These are phyloP conservation scores for Lacanobia oleracea DNA, from an alignment of 2,888 invertebrate species.

Conservation along the genomic window DNA sequence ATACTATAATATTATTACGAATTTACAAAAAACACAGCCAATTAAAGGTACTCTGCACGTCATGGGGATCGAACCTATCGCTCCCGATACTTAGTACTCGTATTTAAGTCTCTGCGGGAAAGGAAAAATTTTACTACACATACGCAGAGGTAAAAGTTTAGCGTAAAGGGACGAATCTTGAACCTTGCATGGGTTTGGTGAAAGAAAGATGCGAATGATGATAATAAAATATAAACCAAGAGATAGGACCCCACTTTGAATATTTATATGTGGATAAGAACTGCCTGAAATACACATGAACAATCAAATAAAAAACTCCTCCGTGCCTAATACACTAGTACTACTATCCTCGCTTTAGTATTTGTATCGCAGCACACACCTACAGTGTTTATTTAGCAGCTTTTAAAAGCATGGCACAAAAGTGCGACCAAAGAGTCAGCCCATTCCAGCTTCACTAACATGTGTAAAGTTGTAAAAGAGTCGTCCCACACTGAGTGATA, in stretches of 20 bases:
- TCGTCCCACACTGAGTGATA: constrained; percentile 87
- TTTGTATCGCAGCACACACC: constrained; percentile 25
- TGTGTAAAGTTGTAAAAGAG: constrained; percentile 88
- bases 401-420: constrained; percentile 68
- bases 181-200: not conserved
- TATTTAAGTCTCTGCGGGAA: not conserved
- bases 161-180: not conserved
- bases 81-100: not conserved
- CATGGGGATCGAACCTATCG: not conserved
- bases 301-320: constrained; percentile 36
- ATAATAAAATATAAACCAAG: not conserved
- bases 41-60: not conserved
- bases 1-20: no score
- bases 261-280: constrained; percentile 1
- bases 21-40: not conserved
- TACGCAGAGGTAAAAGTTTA: not conserved
- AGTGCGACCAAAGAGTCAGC: constrained; percentile 66
- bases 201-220: constrained; percentile 8
- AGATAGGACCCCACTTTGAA: not conserved
- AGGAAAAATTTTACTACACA: not conserved
- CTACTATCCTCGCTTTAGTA: constrained; percentile 18
- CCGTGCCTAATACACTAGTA: not conserved
- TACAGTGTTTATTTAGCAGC: constrained; percentile 56
- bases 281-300: not conserved
- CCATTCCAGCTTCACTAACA: constrained; percentile 77